These are phyloP conservation scores for Harlomillsia oculata DNA, from an alignment of 1,140 invertebrate genomes.

Conservation along the genomic window DNA sequence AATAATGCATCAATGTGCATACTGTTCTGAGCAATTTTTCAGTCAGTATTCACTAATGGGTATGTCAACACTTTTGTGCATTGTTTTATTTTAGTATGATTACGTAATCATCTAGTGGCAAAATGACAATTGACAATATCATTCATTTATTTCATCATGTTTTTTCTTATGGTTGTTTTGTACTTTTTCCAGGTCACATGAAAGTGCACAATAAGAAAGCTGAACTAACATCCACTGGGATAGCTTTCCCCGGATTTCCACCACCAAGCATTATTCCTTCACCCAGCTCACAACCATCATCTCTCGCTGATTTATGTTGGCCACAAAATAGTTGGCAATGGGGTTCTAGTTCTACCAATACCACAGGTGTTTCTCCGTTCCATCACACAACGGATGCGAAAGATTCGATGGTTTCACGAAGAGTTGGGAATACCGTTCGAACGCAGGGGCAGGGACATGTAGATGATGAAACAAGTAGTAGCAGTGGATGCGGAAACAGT, in stretches of 20 bases:
- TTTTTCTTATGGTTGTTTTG: no score
- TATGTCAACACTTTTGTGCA: neutral
- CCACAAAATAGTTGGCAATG: constrained; percentile 16
- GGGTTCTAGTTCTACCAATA: neutral
- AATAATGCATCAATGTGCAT: constrained; percentile 15
- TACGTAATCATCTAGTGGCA: no score
- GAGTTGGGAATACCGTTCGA: constrained; percentile 5
- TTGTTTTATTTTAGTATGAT: neutral
- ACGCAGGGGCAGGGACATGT: neutral
- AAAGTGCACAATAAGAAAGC: neutral
- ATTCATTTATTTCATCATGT: neutral
- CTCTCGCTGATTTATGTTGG: constrained; percentile 16
- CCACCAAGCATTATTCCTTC: constrained; percentile 11
- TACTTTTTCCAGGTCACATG: no score
- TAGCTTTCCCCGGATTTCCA: constrained; percentile 17
- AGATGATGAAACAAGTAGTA: neutral
- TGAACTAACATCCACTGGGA: neutral
- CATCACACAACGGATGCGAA: constrained; percentile 17
- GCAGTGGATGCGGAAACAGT: constrained; percentile 12
- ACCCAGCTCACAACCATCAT: neutral
- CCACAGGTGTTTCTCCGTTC: neutral
- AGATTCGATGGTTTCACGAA: constrained; percentile 5
- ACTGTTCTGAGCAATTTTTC: constrained; percentile 22
- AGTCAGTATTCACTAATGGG: constrained; percentile 19
- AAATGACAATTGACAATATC: no score